A percentile compares a stretch with the other conserved stretches of the same genome.
Evolutionary conservation across 2,797 vertebrate genomes (phyloP).

Genomic region (Sebastes nivosus): DNA sequence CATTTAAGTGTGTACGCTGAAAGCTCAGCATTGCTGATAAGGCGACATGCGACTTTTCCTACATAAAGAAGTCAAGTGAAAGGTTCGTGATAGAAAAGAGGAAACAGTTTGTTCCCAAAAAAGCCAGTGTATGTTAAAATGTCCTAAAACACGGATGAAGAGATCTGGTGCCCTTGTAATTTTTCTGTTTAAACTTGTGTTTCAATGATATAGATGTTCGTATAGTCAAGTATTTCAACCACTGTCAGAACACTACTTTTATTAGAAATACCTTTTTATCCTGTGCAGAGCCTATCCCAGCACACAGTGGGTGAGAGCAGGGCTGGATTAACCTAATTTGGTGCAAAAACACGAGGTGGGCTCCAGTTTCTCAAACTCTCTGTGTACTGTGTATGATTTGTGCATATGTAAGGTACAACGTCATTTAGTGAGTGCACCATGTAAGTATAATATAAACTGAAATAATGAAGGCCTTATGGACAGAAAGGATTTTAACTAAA

Average conservation of each 20-base stretch:
- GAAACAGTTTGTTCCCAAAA: not conserved
- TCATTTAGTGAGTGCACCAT: not conserved
- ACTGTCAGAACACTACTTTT: too few relatives aligned
- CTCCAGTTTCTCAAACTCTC: not conserved
- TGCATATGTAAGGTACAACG: accelerated
- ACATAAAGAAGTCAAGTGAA: not conserved
- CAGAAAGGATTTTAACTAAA: not conserved
- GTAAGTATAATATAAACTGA: too few relatives aligned
- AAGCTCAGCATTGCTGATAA: not conserved
- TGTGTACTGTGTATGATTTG: not conserved
- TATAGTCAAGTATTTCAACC: too few relatives aligned
- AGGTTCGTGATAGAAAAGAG: not conserved
- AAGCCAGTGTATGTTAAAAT: not conserved
- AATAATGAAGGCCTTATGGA: too few relatives aligned
- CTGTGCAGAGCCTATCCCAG: not conserved
- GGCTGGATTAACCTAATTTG: not conserved
- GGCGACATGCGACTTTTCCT: not conserved
- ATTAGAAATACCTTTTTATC: not conserved
- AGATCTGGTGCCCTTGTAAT: not conserved
- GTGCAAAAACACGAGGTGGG: not conserved
- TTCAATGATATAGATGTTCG: too few relatives aligned
- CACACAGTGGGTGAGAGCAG: not conserved
- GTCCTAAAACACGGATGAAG: not conserved
- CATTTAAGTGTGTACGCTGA: not conserved
- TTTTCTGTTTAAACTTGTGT: too few relatives aligned